Evolutionary conservation across 2,797 vertebrate species (phyloP).

Genomic region (Malacoctenus gilli): DNA sequence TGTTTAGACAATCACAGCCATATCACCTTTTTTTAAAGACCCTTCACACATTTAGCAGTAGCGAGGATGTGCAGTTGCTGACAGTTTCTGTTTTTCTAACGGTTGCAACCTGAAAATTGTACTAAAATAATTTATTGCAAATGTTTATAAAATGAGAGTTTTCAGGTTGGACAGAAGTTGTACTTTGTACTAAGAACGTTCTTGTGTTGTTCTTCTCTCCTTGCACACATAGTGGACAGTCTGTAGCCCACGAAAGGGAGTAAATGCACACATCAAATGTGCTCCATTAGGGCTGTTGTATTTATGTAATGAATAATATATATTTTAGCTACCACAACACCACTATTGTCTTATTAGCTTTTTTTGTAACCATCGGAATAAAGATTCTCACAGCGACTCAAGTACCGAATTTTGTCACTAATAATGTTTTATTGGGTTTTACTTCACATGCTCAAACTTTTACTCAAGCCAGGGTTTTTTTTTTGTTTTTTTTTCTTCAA

Average conservation of each 20-base stretch:
- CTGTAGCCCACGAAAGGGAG: constrained; percentile 70
- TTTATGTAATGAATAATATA: constrained; percentile 85
- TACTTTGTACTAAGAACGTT: constrained; percentile 56
- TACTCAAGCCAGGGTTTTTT: constrained; percentile 13
- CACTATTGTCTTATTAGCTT: constrained; percentile 84
- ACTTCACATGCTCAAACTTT: constrained; percentile 28
- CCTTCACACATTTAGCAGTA: constrained; percentile 34
- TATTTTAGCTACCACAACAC: constrained; percentile 83
- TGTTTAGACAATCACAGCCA: constrained; percentile 73
- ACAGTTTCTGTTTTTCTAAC: constrained; percentile 46
- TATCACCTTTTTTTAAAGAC: constrained; percentile 29
- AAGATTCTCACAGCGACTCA: constrained; percentile 63
- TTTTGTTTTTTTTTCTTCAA: neutral
- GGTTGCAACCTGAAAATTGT: constrained; percentile 46
- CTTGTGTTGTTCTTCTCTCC: constrained; percentile 42
- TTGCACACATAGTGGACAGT: constrained; percentile 66
- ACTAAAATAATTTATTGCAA: constrained; percentile 81
- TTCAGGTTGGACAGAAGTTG: constrained; percentile 54
- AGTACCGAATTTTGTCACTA: constrained; percentile 37
- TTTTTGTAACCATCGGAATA: constrained; percentile 78
- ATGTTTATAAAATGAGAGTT: constrained; percentile 59
- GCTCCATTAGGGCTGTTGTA: constrained; percentile 73
- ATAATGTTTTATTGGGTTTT: constrained; percentile 43
- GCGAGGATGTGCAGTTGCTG: constrained; percentile 33
- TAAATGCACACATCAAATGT: constrained; percentile 61